Conservation (phyloP, 92 coral and sea anemone genomes). For the Epizoanthus stellaris region DNA sequence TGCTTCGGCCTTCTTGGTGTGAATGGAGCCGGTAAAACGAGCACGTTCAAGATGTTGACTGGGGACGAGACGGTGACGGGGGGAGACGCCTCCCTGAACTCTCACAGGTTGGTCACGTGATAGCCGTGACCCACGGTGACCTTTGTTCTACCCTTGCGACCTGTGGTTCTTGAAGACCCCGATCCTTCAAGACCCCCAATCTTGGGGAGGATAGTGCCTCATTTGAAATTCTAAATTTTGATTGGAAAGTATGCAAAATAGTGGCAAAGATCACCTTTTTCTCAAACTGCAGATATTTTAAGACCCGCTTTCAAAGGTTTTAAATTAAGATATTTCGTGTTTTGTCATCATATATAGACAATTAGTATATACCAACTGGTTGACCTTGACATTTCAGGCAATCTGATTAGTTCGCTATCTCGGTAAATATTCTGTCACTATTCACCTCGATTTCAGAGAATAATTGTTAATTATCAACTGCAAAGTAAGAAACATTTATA, state of each 20-base stretch:
- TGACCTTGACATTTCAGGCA: too few species aligned
- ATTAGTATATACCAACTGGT: too few species aligned
- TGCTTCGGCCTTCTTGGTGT: constrained; percentile 99
- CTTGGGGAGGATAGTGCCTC: not conserved
- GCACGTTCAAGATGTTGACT: constrained; percentile 96
- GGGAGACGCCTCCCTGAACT: constrained; percentile 88
- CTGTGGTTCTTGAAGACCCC: not conserved
- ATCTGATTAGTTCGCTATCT: too few species aligned
- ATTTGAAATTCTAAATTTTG: not conserved
- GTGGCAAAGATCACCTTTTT: constrained; percentile 55
- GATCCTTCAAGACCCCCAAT: not conserved
- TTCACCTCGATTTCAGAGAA: too few species aligned
- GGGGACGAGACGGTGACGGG: constrained; percentile 94
- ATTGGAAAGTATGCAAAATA: constrained; percentile 30
- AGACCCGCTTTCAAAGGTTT: not conserved
- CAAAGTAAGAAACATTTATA: too few species aligned
- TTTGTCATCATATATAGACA: not conserved
- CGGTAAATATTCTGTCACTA: too few species aligned
- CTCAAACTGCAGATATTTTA: not conserved
- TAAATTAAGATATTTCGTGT: not conserved
- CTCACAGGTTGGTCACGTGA: constrained; percentile 70
- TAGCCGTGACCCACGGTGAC: constrained; percentile 15
- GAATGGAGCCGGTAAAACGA: constrained; percentile 98
- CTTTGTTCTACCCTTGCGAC: too few species aligned
- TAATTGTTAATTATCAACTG: too few species aligned